A percentile compares a stretch with the other conserved stretches of the same genome.
Conservation (phyloP, 2,113 vertebrate species). For the Vulpes vulpes region DNA sequence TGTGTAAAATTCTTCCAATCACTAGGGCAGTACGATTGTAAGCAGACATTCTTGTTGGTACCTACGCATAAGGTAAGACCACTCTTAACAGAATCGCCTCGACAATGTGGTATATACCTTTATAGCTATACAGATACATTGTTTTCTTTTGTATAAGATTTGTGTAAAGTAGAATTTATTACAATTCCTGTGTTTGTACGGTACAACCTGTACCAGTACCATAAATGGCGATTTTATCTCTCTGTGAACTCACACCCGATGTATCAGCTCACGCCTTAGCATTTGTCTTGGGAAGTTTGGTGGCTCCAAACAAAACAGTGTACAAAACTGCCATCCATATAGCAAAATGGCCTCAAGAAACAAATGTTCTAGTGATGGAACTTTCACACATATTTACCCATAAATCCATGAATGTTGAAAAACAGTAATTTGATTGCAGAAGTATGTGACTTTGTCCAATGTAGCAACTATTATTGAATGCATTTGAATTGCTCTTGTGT, state of each 20-base stretch:
- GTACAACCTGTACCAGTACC: neutral
- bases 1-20: neutral
- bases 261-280: neutral
- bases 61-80: neutral
- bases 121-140: too few relatives aligned
- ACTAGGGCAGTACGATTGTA: neutral
- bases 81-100: neutral
- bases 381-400: neutral
- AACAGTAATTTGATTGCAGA: neutral
- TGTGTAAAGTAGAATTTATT: neutral
- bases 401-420: neutral
- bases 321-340: neutral
- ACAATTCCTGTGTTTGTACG: neutral
- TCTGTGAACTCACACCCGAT: neutral
- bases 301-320: neutral
- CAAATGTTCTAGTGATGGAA: neutral
- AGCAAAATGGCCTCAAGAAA: neutral
- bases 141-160: too few relatives aligned
- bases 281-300: neutral
- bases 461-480: neutral
- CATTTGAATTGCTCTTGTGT: neutral
- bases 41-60: neutral
- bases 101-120: too few relatives aligned
- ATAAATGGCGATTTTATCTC: neutral
- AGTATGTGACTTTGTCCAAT: neutral